Evolutionary conservation across 2,797 vertebrate genomes (phyloP).

Genomic region (Rhynchotus rufescens): DNA sequence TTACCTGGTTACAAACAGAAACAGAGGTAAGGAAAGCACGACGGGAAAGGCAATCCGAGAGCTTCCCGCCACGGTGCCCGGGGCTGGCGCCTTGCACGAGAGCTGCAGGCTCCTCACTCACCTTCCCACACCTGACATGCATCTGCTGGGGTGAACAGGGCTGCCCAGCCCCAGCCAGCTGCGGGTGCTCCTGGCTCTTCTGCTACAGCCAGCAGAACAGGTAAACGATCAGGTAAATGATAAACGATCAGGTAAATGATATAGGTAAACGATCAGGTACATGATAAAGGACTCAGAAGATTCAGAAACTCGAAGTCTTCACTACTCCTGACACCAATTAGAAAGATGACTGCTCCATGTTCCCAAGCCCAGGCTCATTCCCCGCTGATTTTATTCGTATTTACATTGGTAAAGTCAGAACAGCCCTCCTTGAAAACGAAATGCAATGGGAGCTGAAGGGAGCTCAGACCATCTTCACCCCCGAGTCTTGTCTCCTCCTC

Average conservation of each 20-base stretch:
- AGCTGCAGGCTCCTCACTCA: too few relatives aligned
- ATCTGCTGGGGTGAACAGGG: too few relatives aligned
- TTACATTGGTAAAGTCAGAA: fast-evolving
- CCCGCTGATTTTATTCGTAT: fast-evolving
- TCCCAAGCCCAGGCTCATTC: not conserved
- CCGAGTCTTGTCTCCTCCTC: not conserved
- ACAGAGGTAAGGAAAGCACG: not conserved
- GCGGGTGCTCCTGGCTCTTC: not conserved
- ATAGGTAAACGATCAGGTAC: not conserved
- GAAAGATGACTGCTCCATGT: not conserved
- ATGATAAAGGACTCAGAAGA: fast-evolving
- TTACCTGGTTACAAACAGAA: slow-evolving; percentile 70
- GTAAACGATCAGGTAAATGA: too few relatives aligned
- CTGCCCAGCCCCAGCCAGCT: not conserved
- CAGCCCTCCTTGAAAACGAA: not conserved
- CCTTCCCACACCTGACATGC: too few relatives aligned
- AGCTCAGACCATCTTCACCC: not conserved
- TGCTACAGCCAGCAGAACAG: not conserved
- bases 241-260: not conserved
- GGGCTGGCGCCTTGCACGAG: too few relatives aligned
- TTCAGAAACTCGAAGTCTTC: fast-evolving
- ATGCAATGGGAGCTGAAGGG: not conserved
- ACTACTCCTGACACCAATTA: fast-evolving
- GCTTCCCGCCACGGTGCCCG: not conserved
- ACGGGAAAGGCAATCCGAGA: not conserved